Conservation (phyloP, 2,888 invertebrate genomes). For the Antheraea yamamai region DNA sequence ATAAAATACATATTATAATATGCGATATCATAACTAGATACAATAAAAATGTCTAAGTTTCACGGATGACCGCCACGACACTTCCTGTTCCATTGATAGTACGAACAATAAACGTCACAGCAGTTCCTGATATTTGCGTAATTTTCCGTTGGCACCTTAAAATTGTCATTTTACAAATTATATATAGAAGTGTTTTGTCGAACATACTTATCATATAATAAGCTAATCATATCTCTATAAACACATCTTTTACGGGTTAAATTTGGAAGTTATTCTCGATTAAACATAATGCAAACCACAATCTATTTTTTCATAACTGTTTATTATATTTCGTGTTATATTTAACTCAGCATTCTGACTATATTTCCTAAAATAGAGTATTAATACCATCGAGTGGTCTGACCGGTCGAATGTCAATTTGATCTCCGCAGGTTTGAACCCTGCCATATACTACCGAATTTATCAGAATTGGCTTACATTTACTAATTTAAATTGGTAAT, state of each 20-base stretch:
- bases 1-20: background rate
- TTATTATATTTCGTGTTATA: background rate
- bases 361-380: background rate
- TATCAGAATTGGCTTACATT: too few species aligned
- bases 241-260: background rate
- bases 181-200: background rate
- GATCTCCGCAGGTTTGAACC: too few species aligned
- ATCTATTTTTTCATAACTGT: background rate
- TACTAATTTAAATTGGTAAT: too few species aligned
- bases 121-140: slow-evolving; percentile 67
- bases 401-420: too few species aligned
- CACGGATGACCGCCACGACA: slow-evolving; percentile 49
- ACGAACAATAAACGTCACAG: slow-evolving; percentile 49
- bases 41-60: slow-evolving; percentile 30
- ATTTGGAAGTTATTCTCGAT: background rate
- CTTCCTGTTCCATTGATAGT: slow-evolving; percentile 64
- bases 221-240: background rate
- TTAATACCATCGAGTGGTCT: too few species aligned
- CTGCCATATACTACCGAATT: too few species aligned
- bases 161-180: background rate
- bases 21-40: slow-evolving; percentile 1
- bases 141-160: slow-evolving; percentile 32
- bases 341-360: background rate
- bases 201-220: background rate
- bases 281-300: background rate